Evolutionary conservation across 2,888 invertebrate genomes (phyloP).

Genomic region (Dendrolimus houi): DNA sequence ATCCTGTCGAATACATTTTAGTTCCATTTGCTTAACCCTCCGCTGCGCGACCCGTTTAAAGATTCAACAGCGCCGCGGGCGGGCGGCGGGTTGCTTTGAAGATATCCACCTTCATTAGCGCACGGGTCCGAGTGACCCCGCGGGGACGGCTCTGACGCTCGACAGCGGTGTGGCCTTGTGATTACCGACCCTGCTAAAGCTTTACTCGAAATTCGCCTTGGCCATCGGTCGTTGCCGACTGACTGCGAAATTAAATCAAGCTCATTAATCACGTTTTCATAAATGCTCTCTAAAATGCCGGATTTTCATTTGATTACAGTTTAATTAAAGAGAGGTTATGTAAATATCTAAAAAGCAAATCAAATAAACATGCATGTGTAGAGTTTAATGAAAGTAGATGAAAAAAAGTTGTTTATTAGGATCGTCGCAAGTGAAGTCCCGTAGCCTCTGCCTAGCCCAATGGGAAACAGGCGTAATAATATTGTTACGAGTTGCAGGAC

Average conservation of each 20-base stretch:
- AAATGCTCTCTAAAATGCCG: not conserved
- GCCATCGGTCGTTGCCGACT: too few species aligned
- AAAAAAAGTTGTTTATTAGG: too few species aligned
- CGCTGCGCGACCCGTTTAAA: slow-evolving; percentile 54
- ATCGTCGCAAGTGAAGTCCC: too few species aligned
- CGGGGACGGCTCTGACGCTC: slow-evolving; percentile 28
- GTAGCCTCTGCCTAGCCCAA: too few species aligned
- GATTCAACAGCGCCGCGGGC: slow-evolving; percentile 64
- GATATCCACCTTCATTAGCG: slow-evolving; percentile 71
- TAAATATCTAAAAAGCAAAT: too few species aligned
- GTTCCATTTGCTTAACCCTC: slow-evolving; percentile 41
- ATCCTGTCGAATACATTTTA: slow-evolving; percentile 35
- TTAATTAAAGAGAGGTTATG: not conserved
- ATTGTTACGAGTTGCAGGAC: too few species aligned
- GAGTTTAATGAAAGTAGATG: too few species aligned
- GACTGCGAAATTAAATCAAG: not conserved
- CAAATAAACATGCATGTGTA: not conserved
- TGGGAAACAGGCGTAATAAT: too few species aligned
- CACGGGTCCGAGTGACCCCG: slow-evolving; percentile 47
- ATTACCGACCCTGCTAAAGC: not conserved
- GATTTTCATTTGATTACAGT: not conserved
- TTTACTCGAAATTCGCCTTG: not conserved
- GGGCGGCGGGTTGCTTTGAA: slow-evolving; percentile 58
- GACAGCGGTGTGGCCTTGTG: slow-evolving; percentile 17
- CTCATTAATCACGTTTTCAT: not conserved